Conservation (phyloP, 2,113 vertebrate genomes). For the Electrona antarctica region DNA sequence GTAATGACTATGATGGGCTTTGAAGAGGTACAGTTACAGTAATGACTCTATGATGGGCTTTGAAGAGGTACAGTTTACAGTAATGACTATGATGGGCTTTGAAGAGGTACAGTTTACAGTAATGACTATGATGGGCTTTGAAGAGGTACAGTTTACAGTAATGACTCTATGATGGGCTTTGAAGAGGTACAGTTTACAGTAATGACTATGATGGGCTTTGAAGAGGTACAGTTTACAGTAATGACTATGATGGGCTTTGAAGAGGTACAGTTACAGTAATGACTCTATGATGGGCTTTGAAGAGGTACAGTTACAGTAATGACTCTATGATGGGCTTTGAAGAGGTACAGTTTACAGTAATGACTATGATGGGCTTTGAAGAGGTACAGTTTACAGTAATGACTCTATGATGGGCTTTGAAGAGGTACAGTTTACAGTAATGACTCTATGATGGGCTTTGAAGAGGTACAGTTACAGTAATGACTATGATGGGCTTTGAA, state of each 20-base stretch:
- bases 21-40: slow-evolving; percentile 83
- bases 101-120: slow-evolving; percentile 82
- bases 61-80: slow-evolving; percentile 83
- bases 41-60: slow-evolving; percentile 84
- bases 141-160: slow-evolving; percentile 81
- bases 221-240: slow-evolving; percentile 81
- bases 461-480: slow-evolving; percentile 81
- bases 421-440: slow-evolving; percentile 78
- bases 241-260: slow-evolving; percentile 88
- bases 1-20: slow-evolving; percentile 84
- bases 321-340: slow-evolving; percentile 88
- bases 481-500: slow-evolving; percentile 88
- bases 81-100: slow-evolving; percentile 85
- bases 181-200: slow-evolving; percentile 82
- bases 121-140: slow-evolving; percentile 86
- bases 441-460: slow-evolving; percentile 86
- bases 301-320: slow-evolving; percentile 78
- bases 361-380: slow-evolving; percentile 88
- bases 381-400: slow-evolving; percentile 78
- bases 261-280: slow-evolving; percentile 78
- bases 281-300: slow-evolving; percentile 88
- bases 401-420: slow-evolving; percentile 88
- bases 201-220: slow-evolving; percentile 86
- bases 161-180: slow-evolving; percentile 85
- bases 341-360: slow-evolving; percentile 78